phyloP scores from a whole-genome alignment of 2,113 vertebrate species.

The Lepus americanus region DNA sequence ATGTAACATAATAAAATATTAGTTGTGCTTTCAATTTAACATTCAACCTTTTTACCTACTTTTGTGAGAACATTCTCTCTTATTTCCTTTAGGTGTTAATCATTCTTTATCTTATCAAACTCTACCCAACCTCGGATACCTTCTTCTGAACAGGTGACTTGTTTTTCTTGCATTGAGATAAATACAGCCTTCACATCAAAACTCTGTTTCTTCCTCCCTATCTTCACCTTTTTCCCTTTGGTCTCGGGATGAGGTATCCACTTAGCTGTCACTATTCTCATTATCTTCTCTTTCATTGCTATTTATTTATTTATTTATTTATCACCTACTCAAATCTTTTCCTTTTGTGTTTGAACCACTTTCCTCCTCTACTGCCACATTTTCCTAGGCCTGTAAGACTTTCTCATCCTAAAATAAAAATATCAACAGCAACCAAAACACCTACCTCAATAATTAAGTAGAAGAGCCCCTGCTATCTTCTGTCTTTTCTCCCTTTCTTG shows the following conservation, averaged over 20 bases:
- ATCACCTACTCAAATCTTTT: not conserved
- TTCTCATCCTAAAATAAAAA: slow-evolving; percentile 11
- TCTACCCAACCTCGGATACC: not conserved
- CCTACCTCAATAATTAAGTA: not conserved
- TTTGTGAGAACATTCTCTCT: not conserved
- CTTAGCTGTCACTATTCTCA: not conserved
- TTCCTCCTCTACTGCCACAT: not conserved
- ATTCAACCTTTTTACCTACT: not conserved
- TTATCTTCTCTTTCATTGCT: not conserved
- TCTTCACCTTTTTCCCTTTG: not conserved
- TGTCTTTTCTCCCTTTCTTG: not conserved
- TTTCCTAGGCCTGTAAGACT: not conserved
- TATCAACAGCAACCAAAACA: not conserved
- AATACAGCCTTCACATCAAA: not conserved
- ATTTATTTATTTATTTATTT: not conserved
- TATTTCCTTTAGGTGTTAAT: not conserved
- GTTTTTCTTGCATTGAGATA: not conserved
- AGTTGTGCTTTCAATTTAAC: not conserved
- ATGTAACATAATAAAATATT: not conserved
- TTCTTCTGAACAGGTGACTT: not conserved
- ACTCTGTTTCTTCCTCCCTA: not conserved
- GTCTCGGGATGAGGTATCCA: not conserved
- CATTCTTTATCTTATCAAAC: not conserved
- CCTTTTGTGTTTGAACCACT: not conserved
- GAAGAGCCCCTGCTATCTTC: not conserved